A percentile compares a stretch with the other conserved stretches of the same genome.
Conservation (phyloP, 2,113 vertebrate species). For the Oncorhynchus tshawytscha region DNA sequence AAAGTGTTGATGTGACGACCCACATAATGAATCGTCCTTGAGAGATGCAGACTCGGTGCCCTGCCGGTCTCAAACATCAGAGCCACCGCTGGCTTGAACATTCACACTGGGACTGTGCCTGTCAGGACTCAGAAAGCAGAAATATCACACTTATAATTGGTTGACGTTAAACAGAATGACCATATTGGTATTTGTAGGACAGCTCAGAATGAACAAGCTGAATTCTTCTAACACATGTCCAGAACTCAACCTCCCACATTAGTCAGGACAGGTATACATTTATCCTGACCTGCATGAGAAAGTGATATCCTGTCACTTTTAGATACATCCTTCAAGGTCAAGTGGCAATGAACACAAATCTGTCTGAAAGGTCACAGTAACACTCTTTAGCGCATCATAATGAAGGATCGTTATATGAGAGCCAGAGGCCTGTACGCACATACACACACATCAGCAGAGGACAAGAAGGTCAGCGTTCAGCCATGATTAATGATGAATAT, state of each 20-base stretch:
- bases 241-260: background rate
- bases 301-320: slow-evolving; percentile 27
- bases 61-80: slow-evolving; percentile 33
- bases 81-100: slow-evolving; percentile 19
- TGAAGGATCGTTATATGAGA: slow-evolving; percentile 31
- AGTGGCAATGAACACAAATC: slow-evolving; percentile 41
- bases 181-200: background rate
- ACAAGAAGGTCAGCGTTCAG: too few relatives aligned
- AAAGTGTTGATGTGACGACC: slow-evolving; percentile 67
- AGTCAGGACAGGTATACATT: slow-evolving; percentile 7
- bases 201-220: background rate
- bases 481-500: too few relatives aligned
- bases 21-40: slow-evolving; percentile 42
- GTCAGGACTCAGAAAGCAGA: background rate
- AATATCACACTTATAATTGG: background rate
- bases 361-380: slow-evolving; percentile 8
- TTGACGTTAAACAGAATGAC: background rate
- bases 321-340: slow-evolving; percentile 20
- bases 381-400: slow-evolving; percentile 32
- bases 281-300: slow-evolving; percentile 36
- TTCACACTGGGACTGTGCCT: slow-evolving; percentile 21
- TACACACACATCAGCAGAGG: too few relatives aligned
- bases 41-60: slow-evolving; percentile 22
- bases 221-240: too few relatives aligned
- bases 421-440: background rate